A percentile compares a stretch with the other conserved stretches of the same genome.
phyloP scores from a whole-genome alignment of 2,888 invertebrate genomes.

The Athalia rosae region DNA sequence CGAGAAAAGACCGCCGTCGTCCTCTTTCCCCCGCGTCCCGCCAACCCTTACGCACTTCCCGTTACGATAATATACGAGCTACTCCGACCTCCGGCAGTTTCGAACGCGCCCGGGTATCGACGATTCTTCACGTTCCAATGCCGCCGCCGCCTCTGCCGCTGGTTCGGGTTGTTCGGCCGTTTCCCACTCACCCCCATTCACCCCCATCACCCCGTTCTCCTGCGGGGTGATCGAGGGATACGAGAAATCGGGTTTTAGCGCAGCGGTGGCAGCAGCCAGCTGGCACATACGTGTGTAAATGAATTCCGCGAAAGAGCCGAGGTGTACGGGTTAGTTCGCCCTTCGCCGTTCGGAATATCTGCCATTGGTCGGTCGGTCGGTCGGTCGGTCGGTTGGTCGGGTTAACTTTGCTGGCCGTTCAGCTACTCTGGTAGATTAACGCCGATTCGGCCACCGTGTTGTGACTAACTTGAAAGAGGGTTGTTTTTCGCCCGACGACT shows the following conservation, averaged over 20 bases:
- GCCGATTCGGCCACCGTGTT: not conserved
- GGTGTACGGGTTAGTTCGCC: too few relatives aligned
- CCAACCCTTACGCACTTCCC: conserved; percentile 32
- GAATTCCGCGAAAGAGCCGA: too few relatives aligned
- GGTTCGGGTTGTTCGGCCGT: not conserved
- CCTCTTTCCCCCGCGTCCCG: conserved; percentile 1
- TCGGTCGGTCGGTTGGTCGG: not conserved
- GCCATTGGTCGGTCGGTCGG: too few relatives aligned
- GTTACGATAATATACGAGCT: conserved; percentile 41
- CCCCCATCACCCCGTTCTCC: not conserved
- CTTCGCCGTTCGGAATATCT: too few relatives aligned
- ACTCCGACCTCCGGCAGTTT: not conserved
- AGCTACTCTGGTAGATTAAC: not conserved
- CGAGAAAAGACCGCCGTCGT: not conserved
- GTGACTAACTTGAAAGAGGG: not conserved
- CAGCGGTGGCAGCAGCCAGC: too few relatives aligned
- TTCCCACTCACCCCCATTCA: not conserved
- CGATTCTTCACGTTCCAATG: conserved; percentile 1
- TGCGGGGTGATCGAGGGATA: too few relatives aligned
- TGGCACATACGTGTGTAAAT: too few relatives aligned
- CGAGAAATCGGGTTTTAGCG: too few relatives aligned
- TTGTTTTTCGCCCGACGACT: too few relatives aligned
- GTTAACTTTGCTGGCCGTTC: not conserved
- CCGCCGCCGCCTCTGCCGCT: not conserved
- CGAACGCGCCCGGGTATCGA: not conserved